Conservation (phyloP, 2,113 vertebrate species). For the Rhinolophus ferrumequinum region DNA sequence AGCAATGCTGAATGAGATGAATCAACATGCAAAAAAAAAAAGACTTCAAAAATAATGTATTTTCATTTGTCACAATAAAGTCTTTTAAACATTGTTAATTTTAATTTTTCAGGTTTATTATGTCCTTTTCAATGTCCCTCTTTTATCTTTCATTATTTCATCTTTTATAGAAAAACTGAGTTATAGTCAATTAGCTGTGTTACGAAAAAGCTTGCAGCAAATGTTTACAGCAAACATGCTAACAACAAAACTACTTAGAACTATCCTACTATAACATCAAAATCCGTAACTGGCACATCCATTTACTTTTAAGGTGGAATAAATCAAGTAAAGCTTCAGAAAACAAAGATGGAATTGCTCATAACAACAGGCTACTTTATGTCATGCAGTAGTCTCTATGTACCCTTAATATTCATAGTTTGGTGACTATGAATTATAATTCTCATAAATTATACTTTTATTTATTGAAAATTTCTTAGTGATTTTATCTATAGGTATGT, state of each 20-base stretch:
- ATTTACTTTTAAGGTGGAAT: not conserved
- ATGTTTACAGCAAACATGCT: not conserved
- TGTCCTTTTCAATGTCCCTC: not conserved
- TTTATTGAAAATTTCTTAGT: not conserved
- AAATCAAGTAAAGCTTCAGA: not conserved
- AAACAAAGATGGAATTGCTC: not conserved
- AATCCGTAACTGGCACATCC: not conserved
- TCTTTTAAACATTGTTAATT: not conserved
- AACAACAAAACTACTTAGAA: not conserved
- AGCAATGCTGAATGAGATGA: not conserved
- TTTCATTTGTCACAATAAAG: not conserved
- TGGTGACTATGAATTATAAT: not conserved
- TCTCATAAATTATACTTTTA: constrained; percentile 28
- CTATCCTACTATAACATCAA: not conserved
- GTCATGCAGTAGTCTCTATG: not conserved
- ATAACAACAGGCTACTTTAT: not conserved
- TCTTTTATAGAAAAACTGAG: not conserved
- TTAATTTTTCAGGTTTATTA: not conserved
- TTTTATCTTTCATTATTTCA: not conserved
- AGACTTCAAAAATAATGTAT: not conserved
- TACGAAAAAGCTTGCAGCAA: not conserved
- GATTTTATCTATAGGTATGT: not conserved
- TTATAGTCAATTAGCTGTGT: not conserved
- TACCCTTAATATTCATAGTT: not conserved
- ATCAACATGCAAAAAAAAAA: not conserved